Base-by-base conservation (phyloP, 53 echinoderm and acorn worm genomes). In the Zoroaster sp. region DNA sequence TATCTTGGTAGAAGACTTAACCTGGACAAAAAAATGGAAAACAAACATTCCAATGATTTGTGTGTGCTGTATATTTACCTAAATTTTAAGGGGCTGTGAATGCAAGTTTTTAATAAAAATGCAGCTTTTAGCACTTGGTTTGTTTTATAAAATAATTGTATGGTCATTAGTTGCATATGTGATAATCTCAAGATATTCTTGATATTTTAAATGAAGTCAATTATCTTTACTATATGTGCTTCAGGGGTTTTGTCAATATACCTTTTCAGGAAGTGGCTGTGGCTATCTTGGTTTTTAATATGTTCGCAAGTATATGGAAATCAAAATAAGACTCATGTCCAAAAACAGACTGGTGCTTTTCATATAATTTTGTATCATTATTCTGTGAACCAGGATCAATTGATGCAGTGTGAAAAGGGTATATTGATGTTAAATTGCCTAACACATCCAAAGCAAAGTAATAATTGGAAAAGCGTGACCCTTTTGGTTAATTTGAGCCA, bases 51-150 rank as follows among this genome's bases (percentile, higher is more conserved):
- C 82, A 82, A 45, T 31, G 40, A 40, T 67, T 47, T 32, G 82
- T 82, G 82, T 82, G 82, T 82, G 82, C 82, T 66, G 82, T 66
- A 68, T 67, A 35, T 66, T 65, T 80, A 80, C 82, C 42, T 82
- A 41, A 82, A 39, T 82, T 43, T 17, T 15, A 82, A 82, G 82
- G 82, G 82, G 68, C 82, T 82, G 80, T 65, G 41, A 23, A 44
- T 80, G 80, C 80, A 80, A 55, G n/a, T 55, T 35, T 63, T 53
- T 40, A 13, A 31, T 28, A 14, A 49, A 75, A 59, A 59, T 28
- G 63, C 63, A 59, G 63, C 28, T 59, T 34, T 35, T 54, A 7
- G 72, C 17, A 36, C 11, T 54, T 51, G 55, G 18, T 34, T 36
- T 55, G 7, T 46, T 49, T 76, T 14, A 73, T 76, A 31, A 76